phyloP scores from a whole-genome alignment of 2,797 vertebrate species.

The Neosilurus mollespiculum region DNA sequence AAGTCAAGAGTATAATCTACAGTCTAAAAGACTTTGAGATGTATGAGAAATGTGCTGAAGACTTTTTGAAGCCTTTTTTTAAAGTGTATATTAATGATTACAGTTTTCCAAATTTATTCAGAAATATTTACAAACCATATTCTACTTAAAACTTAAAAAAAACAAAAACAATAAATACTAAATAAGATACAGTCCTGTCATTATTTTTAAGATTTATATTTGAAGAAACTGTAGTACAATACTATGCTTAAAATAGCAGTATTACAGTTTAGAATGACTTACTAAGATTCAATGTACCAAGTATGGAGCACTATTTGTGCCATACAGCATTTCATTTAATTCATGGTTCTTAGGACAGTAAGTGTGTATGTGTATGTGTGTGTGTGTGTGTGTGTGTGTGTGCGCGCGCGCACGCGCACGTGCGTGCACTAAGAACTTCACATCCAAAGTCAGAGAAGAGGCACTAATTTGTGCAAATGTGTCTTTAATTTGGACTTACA shows the following conservation, averaged over 20 bases:
- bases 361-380: conserved; percentile 24
- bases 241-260: conserved; percentile 50
- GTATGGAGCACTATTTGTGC: conserved; percentile 9
- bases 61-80: conserved; percentile 57
- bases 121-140: conserved; percentile 73
- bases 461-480: conserved; percentile 20
- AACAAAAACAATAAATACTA: conserved; percentile 48
- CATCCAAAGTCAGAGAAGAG: conserved; percentile 23
- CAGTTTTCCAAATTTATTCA: conserved; percentile 59
- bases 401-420: neutral
- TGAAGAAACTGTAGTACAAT: conserved; percentile 52
- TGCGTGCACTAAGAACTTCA: neutral
- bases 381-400: conserved; percentile 12
- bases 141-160: conserved; percentile 36
- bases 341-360: neutral
- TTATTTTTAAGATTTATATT: conserved; percentile 57
- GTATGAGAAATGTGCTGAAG: conserved; percentile 1
- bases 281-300: conserved; percentile 27
- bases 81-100: conserved; percentile 65
- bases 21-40: conserved; percentile 35
- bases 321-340: conserved; percentile 13
- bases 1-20: conserved; percentile 5
- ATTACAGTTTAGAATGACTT: conserved; percentile 30
- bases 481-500: conserved; percentile 16
- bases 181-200: conserved; percentile 17